Evolutionary conservation across 2,113 vertebrate genomes (phyloP), one percentile per base, ranked within the genome.

Genomic region (Tenebrosternarchus preto): DNA sequence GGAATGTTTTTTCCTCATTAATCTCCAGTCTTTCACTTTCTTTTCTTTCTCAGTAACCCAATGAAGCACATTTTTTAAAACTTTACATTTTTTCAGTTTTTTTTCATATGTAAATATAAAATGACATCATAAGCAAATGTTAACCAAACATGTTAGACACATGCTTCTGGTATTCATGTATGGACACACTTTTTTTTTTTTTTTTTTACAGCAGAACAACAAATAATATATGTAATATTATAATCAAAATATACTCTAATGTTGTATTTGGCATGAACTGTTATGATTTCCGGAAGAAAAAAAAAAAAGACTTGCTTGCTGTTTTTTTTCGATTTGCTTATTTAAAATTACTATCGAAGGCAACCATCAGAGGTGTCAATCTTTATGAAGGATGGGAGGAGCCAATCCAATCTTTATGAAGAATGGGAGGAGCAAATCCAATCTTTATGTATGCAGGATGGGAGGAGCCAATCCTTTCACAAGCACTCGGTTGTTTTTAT

Each of bases 311-410:
- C 25, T 67, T 39, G 8, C 64, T 36, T 22, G 11, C 43, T 50
- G 43, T 9, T 68, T 39, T 39, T 2, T 63, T 63, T 63, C n/a
- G n/a, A 0, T 81, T 39, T 81, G 43, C 27, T 86, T 25, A 66
- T 36, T 68, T 0, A 68, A 68, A 11, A 19, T 22, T 39, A 39
- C 29, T 9, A 39, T 1, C 64, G n/a, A n/a, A n/a, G n/a, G n/a
- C n/a, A n/a, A n/a, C n/a, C n/a, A n/a, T n/a, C n/a, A n/a, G n/a
- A 3, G 33, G 7, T 39, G 20, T 68, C 22, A 1, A 68, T 22
- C 31, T 31, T 22, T 66, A 31, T 2, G 25, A 36, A 36, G 33
- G 33, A 36, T 36, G 33, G 4, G 0, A n/a, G n/a, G n/a, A n/a
- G n/a, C n/a, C n/a, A n/a, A n/a, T n/a, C n/a, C n/a, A n/a, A n/a